phyloP scores from a whole-genome alignment of 2,797 vertebrate species.

The Lophotriccus pileatus region DNA sequence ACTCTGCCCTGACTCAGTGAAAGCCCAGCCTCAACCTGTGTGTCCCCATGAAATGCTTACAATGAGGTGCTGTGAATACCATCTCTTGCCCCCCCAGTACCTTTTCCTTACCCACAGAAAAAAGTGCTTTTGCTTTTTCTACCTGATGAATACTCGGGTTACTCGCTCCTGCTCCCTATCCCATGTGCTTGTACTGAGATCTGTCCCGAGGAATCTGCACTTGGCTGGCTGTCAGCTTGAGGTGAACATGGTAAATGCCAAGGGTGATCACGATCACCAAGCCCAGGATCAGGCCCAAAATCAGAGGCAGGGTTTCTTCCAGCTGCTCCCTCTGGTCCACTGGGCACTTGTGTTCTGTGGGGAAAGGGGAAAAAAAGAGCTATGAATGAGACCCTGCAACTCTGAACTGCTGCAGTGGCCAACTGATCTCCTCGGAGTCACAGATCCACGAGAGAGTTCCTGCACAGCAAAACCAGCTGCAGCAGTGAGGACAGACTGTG shows the following conservation, averaged over 20 bases:
- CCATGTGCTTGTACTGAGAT: slow-evolving; percentile 99
- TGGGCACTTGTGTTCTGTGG: slow-evolving; percentile 87
- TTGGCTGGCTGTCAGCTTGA: slow-evolving; percentile 90
- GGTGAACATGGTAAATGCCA: slow-evolving; percentile 92
- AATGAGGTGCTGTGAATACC: slow-evolving; percentile 39
- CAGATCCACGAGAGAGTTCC: not conserved
- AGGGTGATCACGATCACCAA: slow-evolving; percentile 90
- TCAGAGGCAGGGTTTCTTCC: slow-evolving; percentile 91
- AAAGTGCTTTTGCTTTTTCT: slow-evolving; percentile 71
- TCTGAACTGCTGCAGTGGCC: not conserved
- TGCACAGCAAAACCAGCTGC: not conserved
- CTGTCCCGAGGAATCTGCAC: slow-evolving; percentile 91
- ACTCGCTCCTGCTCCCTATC: slow-evolving; percentile 49
- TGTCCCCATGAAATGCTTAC: not conserved
- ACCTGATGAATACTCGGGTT: not conserved
- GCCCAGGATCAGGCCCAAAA: slow-evolving; percentile 90
- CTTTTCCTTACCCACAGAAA: slow-evolving; percentile 18
- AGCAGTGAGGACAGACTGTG: not conserved
- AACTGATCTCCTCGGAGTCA: not conserved
- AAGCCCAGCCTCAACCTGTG: not conserved
- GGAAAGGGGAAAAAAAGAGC: not conserved
- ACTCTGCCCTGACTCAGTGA: not conserved
- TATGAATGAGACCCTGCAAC: not conserved
- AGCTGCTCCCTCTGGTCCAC: slow-evolving; percentile 93
- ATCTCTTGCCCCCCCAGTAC: not conserved